Percentiles rank a stretch among this genome's conserved stretches.
These are phyloP conservation scores for Protosalanx chinensis DNA, from an alignment of 2,797 vertebrate genomes.

Conservation along the genomic window DNA sequence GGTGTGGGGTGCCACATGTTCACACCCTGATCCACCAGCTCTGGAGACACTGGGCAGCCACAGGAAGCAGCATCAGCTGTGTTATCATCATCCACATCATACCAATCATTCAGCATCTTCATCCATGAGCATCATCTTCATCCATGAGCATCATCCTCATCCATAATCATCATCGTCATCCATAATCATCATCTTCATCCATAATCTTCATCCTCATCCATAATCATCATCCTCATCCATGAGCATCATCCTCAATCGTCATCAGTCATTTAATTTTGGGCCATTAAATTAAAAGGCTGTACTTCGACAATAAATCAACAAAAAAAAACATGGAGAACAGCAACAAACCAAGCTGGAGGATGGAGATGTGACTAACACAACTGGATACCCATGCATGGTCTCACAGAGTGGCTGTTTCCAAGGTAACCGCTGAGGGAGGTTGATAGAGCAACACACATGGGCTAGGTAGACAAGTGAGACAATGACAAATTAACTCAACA, in stretches of 20 bases:
- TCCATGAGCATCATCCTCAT: too few relatives aligned
- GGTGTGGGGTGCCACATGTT: conserved; percentile 89
- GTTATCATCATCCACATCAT: background rate
- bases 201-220: too few relatives aligned
- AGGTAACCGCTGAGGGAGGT: background rate
- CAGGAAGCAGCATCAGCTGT: background rate
- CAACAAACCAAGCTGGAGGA: conserved; percentile 41
- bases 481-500: conserved; percentile 15
- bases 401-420: conserved; percentile 5
- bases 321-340: conserved; percentile 24
- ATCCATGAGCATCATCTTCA: too few relatives aligned
- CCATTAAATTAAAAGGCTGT: background rate
- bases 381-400: conserved; percentile 55
- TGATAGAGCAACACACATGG: conserved; percentile 23
- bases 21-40: conserved; percentile 85
- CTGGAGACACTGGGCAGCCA: conserved; percentile 78
- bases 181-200: too few relatives aligned
- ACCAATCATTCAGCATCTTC: too few relatives aligned
- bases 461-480: conserved; percentile 20
- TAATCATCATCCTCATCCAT: too few relatives aligned
- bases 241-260: too few relatives aligned
- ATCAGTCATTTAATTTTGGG: background rate
- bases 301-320: background rate
- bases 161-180: too few relatives aligned
- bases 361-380: conserved; percentile 24